Base-by-base conservation (phyloP, 2,797 vertebrate species). In the Florisuga fusca region DNA sequence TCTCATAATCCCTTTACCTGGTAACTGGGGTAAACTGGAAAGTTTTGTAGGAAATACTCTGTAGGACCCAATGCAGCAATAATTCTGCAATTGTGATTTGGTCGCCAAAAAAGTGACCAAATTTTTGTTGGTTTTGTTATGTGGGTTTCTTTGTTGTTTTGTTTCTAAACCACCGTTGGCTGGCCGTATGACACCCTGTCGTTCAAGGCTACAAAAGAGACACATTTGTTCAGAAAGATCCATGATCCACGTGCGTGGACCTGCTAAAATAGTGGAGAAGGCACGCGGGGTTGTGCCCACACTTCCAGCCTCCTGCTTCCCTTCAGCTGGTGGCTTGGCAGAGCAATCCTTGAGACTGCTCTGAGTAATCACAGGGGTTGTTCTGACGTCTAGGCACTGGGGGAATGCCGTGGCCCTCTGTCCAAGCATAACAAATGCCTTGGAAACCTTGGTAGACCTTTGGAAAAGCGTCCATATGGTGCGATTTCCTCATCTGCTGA, bases 241-340 rank as follows among this genome's bases (percentile, higher is more conserved):
- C 58, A 9, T 58, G 34, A 68, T 55, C 45, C 36, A 4, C 22
- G 0, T 33, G 29, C 12, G 10, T 87, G 61, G 54, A 16, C 75
- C 59, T 84, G 87, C n/a, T 54, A 31, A 22, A 5, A 58, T 48
- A 34, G 18, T 25, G 33, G 31, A 6, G 77, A 71, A 59, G 31
- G 29, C n/a, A 6, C 1, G 1, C 0, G 4, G 55, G 41, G 25
- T 29, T 50, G n/a, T 23, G 5, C 84, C 43, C 48, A 14, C 20
- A 14, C 20, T 25, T 58, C 31, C 26, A 14, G 18, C 48, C 22
- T 76, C n/a, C 48, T 26, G 2, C 23, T 64, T 36, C 26, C 16
- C 63, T 23, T 1, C 0, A 3, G 12, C 61, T 45, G 33, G 7
- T 9, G 1, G 1, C 12, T 29, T 27, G 26, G 33, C 53, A 59